These are phyloP conservation scores for Rhagoletis pomonella DNA, from an alignment of 1,140 invertebrate species.

Conservation along the genomic window DNA sequence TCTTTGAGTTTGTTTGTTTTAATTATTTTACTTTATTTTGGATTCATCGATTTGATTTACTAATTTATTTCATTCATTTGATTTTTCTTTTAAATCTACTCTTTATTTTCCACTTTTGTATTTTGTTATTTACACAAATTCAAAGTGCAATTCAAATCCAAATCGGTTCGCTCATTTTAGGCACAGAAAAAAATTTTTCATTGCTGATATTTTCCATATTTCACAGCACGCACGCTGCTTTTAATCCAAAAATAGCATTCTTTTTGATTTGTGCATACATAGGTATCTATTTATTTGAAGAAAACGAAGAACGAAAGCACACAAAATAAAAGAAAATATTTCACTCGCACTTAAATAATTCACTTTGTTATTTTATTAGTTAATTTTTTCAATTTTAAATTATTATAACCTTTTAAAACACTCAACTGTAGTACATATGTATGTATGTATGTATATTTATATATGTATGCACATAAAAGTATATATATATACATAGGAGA, in stretches of 20 bases:
- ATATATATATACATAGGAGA: neutral
- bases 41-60: neutral
- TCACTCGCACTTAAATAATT: neutral
- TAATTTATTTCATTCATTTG: neutral
- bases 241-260: conserved; percentile 40
- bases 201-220: conserved; percentile 46
- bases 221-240: neutral
- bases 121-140: neutral
- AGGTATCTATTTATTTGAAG: neutral
- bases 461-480: neutral
- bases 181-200: neutral
- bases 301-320: neutral
- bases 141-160: neutral
- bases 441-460: neutral
- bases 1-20: neutral
- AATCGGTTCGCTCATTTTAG: neutral
- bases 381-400: neutral
- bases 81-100: neutral
- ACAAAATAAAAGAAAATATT: neutral
- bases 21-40: neutral
- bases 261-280: neutral
- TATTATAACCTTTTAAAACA: neutral
- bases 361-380: neutral
- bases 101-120: neutral
- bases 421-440: neutral